Conservation (phyloP, 2,888 invertebrate species). For the Tetheella fluctuosa region DNA sequence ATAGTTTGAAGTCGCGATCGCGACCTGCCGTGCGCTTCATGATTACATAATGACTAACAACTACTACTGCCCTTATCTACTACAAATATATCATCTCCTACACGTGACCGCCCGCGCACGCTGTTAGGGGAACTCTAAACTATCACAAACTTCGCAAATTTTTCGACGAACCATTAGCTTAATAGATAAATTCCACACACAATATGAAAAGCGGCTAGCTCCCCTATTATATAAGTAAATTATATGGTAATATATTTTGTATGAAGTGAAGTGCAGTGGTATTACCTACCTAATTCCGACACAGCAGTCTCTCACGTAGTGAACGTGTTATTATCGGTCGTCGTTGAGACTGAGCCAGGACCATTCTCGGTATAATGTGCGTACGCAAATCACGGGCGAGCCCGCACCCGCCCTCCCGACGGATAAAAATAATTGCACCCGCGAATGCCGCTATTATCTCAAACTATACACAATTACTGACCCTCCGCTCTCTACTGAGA, state of each 20-base stretch:
- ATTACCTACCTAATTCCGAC: too few relatives aligned
- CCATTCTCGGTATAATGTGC: slow-evolving; percentile 39
- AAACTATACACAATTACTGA: slow-evolving; percentile 76
- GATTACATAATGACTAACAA: slow-evolving; percentile 46
- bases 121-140: background rate
- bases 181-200: too few relatives aligned
- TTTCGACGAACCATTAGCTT: too few relatives aligned
- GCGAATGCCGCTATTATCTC: slow-evolving; percentile 67
- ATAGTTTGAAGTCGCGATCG: slow-evolving; percentile 36
- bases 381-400: slow-evolving; percentile 68
- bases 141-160: background rate
- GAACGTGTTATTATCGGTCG: slow-evolving; percentile 49
- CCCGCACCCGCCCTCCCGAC: slow-evolving; percentile 37
- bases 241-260: too few relatives aligned
- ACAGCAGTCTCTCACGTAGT: slow-evolving; percentile 6
- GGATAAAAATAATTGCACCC: slow-evolving; percentile 74
- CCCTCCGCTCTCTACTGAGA: slow-evolving; percentile 38
- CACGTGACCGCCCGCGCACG: background rate
- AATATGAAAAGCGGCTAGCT: too few relatives aligned
- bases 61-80: slow-evolving; percentile 18
- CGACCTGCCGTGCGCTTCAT: slow-evolving; percentile 31
- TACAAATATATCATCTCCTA: background rate
- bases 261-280: background rate
- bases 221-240: background rate
- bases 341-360: slow-evolving; percentile 17